These are phyloP conservation scores for Macrotrachela quadricornifera DNA, from an alignment of 1,140 invertebrate species.

Conservation along the genomic window DNA sequence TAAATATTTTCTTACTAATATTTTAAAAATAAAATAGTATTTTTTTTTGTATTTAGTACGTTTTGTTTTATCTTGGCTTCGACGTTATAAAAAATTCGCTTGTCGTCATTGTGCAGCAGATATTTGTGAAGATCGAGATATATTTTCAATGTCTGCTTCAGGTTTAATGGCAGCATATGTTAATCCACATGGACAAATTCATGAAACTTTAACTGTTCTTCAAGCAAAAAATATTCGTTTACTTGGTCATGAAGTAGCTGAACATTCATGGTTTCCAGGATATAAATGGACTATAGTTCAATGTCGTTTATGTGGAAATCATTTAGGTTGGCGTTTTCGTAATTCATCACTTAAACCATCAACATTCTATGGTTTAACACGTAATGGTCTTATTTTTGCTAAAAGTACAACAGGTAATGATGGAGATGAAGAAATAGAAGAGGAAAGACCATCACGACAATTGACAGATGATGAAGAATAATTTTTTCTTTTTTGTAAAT, in stretches of 20 bases:
- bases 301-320: constrained; percentile 42
- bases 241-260: constrained; percentile 38
- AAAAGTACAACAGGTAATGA: too few species aligned
- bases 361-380: constrained; percentile 48
- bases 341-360: constrained; percentile 41
- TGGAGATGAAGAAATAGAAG: too few species aligned
- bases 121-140: constrained; percentile 25
- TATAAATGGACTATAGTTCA: constrained; percentile 52
- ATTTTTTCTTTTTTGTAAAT: too few species aligned
- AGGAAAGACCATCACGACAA: too few species aligned
- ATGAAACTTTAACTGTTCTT: constrained; percentile 55
- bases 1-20: too few species aligned
- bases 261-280: constrained; percentile 60
- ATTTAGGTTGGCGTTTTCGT: constrained; percentile 58
- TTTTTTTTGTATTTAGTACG: too few species aligned
- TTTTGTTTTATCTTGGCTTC: too few species aligned
- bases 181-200: constrained; percentile 52
- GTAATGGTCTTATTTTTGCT: constrained; percentile 13
- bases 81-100: not conserved
- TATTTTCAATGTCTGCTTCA: constrained; percentile 58
- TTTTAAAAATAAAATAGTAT: too few species aligned
- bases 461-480: too few species aligned
- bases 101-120: not conserved
- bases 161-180: constrained; percentile 58
- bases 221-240: constrained; percentile 36